A percentile compares a stretch with the other conserved stretches of the same genome.
Evolutionary conservation across 2,113 vertebrate species (phyloP).

Genomic region (Chelonoidis abingdonii): DNA sequence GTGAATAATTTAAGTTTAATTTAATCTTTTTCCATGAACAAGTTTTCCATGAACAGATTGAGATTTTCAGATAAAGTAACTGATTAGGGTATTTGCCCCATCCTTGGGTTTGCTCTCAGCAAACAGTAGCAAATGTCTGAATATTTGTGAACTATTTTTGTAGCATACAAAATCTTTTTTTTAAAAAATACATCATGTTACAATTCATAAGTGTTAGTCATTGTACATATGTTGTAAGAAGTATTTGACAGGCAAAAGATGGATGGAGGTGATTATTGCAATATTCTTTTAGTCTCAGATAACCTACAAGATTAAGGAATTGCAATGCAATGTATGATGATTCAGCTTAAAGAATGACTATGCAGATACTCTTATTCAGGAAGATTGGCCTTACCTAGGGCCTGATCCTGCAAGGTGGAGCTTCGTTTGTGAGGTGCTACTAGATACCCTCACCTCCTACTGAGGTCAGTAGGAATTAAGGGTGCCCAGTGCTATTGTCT

Average conservation of each 20-base stretch:
- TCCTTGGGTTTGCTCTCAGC: neutral
- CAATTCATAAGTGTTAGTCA: neutral
- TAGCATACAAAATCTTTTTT: neutral
- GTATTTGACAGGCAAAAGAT: neutral
- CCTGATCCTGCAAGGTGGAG: rapidly evolving
- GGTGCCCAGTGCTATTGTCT: too few relatives aligned
- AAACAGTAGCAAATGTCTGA: neutral
- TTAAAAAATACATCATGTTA: rapidly evolving
- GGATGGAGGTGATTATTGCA: neutral
- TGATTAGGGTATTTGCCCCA: neutral
- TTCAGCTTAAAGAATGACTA: neutral
- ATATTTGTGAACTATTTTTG: neutral
- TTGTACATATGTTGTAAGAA: neutral
- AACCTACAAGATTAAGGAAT: neutral
- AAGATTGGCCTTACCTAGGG: neutral
- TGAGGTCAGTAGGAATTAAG: neutral
- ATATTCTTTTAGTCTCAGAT: neutral
- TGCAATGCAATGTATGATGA: neutral
- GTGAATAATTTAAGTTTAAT: neutral
- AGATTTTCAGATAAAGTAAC: neutral
- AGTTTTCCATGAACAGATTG: neutral
- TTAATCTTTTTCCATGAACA: neutral
- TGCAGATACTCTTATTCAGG: neutral
- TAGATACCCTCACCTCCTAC: neutral
- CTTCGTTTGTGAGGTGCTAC: neutral